Evolutionary conservation across 2,888 invertebrate genomes (phyloP), one percentile per base, ranked within the genome.

Genomic region (Orthosia cruda): DNA sequence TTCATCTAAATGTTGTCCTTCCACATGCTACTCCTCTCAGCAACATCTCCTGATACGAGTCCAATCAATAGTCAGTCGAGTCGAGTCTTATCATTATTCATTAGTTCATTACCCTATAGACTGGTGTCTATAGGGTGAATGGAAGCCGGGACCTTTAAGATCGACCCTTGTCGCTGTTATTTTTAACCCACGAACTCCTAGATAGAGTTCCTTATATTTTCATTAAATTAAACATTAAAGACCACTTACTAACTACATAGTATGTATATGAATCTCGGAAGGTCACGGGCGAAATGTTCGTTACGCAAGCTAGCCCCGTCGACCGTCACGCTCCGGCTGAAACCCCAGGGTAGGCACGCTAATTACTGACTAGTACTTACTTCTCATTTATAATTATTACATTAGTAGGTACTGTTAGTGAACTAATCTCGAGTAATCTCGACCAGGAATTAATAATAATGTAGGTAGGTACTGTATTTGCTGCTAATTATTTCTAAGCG

Each of bases 221-320:
- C 40, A 40, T 64, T 23, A 15, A 64, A 69, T 16, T 57, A 23
- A 54, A 71, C 54, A 49, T 16, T 52, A 66, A 49, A 55, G 20
- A 52, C 16, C 54, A 63, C 68, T 65, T 45, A 64, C 59, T 49
- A 52, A 23, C 11, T 18, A 50, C 32, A 62, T 81, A 80, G 40
- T 81, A 82, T 74, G 81, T 71, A 74, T 63, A 16, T 62, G 82
- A 85, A 80, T 84, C 78, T 75, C 69, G 69, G 87, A 91, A 93
- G 93, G 93, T 93, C 93, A 93, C 90, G 93, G 92, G 88, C 91
- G 90, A 91, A 92, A 90, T 90, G 90, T 84, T 89, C 87, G 89
- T 91, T 89, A 90, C 89, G 91, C 93, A 92, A 89, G 90, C 90
- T 89, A 92, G 93, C 93, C 93, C 87, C 92, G 92, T 90, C 90